Percentiles rank a stretch among this genome's conserved stretches.
These are phyloP conservation scores for Vanessa atalanta DNA, from an alignment of 1,140 invertebrate species.

Conservation along the genomic window DNA sequence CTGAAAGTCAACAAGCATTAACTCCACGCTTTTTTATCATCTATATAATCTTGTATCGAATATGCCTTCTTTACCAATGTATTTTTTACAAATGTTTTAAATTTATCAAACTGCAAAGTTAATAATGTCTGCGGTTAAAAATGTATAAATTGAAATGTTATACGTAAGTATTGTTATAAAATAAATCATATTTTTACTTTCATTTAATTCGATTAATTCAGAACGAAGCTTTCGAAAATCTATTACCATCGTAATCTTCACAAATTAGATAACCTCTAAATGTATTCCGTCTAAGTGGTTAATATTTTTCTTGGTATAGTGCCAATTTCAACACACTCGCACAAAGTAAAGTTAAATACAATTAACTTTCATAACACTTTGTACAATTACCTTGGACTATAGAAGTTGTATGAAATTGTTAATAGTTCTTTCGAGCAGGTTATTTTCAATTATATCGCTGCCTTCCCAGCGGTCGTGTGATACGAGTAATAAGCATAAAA, in stretches of 20 bases:
- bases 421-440: slow-evolving; percentile 25
- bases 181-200: background rate
- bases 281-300: slow-evolving; percentile 28
- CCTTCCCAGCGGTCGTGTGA: slow-evolving; percentile 25
- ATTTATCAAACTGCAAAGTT: too few species aligned
- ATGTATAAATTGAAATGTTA: too few species aligned
- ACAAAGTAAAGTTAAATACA: slow-evolving; percentile 33
- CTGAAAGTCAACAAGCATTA: too few species aligned
- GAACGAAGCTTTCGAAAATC: slow-evolving; percentile 19
- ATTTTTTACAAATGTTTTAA: too few species aligned
- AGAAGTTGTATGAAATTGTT: slow-evolving; percentile 34
- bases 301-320: slow-evolving; percentile 39
- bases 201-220: background rate
- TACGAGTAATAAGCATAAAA: slow-evolving; percentile 25
- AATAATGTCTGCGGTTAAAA: too few species aligned
- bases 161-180: background rate
- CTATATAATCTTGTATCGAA: too few species aligned
- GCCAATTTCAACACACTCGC: slow-evolving; percentile 33
- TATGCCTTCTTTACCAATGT: too few species aligned
- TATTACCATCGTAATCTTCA: slow-evolving; percentile 33
- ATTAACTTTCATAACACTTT: slow-evolving; percentile 42
- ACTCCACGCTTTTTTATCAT: too few species aligned
- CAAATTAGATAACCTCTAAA: slow-evolving; percentile 34
- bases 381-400: slow-evolving; percentile 34
- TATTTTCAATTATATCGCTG: slow-evolving; percentile 26